Evolutionary conservation across 2,888 invertebrate species (phyloP).

Genomic region (Silvanus unidentatus): DNA sequence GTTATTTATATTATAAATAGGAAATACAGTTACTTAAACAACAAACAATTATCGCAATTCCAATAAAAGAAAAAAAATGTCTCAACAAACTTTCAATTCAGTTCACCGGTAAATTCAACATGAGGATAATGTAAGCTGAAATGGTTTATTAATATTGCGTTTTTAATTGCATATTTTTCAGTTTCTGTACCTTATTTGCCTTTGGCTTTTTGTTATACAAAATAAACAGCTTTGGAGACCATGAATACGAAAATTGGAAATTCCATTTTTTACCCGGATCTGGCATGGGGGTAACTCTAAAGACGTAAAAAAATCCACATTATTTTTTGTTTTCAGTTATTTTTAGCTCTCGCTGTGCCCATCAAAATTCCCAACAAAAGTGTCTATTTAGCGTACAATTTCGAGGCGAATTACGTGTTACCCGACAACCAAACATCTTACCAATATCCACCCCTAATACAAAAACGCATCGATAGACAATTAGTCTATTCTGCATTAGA

Average conservation of each 20-base stretch:
- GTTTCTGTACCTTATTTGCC: too few relatives aligned
- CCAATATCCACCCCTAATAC: conserved; percentile 34
- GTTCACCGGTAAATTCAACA: too few relatives aligned
- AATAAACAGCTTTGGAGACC: too few relatives aligned
- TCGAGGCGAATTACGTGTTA: conserved; percentile 62
- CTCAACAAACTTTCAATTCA: too few relatives aligned
- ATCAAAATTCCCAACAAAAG: conserved; percentile 62
- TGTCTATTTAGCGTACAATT: conserved; percentile 68
- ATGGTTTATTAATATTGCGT: too few relatives aligned
- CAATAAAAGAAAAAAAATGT: too few relatives aligned
- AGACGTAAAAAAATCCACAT: not conserved
- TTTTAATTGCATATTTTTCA: too few relatives aligned
- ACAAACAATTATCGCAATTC: not conserved
- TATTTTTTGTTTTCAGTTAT: conserved; percentile 49
- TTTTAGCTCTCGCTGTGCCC: conserved; percentile 66
- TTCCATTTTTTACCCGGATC: conserved; percentile 19
- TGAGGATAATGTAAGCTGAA: not conserved
- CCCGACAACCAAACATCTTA: conserved; percentile 51
- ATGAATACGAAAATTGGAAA: conserved; percentile 16
- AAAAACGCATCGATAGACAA: conserved; percentile 26
- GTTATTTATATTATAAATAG: too few relatives aligned
- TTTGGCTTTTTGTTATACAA: too few relatives aligned
- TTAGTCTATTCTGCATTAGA: conserved; percentile 31
- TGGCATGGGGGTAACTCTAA: conserved; percentile 17
- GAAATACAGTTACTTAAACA: conserved; percentile 1